Base-by-base conservation (phyloP, 2,797 vertebrate genomes). In the Liparis tanakae region DNA sequence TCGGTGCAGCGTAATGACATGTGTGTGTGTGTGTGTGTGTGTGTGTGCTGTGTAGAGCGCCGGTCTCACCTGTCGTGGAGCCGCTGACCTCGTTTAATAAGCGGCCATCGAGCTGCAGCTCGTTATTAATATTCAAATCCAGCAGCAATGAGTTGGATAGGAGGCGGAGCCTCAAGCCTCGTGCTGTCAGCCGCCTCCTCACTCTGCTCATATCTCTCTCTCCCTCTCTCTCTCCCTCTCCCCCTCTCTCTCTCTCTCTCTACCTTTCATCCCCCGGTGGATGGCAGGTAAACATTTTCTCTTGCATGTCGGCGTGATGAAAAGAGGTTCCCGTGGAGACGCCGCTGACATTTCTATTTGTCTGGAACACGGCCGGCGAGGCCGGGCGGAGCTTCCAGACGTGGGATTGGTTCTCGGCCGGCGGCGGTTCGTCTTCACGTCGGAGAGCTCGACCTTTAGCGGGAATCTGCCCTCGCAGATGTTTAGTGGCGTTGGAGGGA, bases 41-140 rank as follows among this genome's bases (percentile, higher is more conserved):
- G 53, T 44, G 43, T 71, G 33, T 62, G 65, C 66, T 37, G 76
- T 34, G 77, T 79, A 88, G 48, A 63, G 33, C 30, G 70, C 46
- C 77, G 78, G 65, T 81, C 72, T 78, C 77, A 79, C 78, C 72
- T 81, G 74, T 81, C 71, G 56, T 36, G 77, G 79, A 78, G 76
- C 66, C 78, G 87, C 85, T 88, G 67, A 90, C 77, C 86, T 77
- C 61, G 64, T 91, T 89, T 84, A 83, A 86, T 69, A 72, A 84
- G 71, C 79, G 74, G 76, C 78, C 65, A 83, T 87, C n/a, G 84
- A 76, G 85, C 74, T 73, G 62, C 70, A 86, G 81, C 76, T 86
- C 81, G 77, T 84, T 80, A 88, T 84, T 83, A 88, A 83, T 78
- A 87, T 90, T 80, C 82, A 89, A 87, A 81, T 80, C 82, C 82